phyloP scores from a whole-genome alignment of 2,888 invertebrate genomes.

The Scaeva pyrastri region DNA sequence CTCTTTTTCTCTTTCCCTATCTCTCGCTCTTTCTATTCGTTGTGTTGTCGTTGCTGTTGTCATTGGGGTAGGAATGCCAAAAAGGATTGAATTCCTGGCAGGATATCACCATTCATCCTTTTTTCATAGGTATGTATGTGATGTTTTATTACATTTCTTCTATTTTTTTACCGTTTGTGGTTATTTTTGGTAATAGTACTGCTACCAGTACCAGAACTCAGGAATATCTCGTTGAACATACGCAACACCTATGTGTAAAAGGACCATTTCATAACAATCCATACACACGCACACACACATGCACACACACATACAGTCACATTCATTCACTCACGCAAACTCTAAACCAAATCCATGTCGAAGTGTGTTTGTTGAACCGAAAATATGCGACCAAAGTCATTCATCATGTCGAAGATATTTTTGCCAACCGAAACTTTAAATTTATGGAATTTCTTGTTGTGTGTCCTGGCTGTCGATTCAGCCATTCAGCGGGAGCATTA shows the following conservation, averaged over 20 bases:
- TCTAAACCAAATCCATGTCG: neutral
- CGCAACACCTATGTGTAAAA: conserved; percentile 4
- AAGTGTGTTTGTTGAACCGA: conserved; percentile 62
- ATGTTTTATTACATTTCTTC: conserved; percentile 19
- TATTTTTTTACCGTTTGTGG: neutral
- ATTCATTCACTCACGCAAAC: conserved; percentile 1
- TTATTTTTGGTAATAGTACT: neutral
- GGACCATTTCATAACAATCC: conserved; percentile 6
- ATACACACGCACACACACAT: conserved; percentile 39
- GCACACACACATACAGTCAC: conserved; percentile 10
- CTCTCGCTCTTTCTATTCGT: no score
- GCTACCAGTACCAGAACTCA: neutral
- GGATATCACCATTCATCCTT: conserved; percentile 60
- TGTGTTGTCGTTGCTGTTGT: neutral
- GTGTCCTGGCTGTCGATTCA: conserved; percentile 63
- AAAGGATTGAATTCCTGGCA: conserved; percentile 65
- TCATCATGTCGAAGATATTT: conserved; percentile 76
- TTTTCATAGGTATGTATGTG: neutral
- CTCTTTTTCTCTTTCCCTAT: no score
- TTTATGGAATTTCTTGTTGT: conserved; percentile 75
- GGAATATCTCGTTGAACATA: conserved; percentile 30
- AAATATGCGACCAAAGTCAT: conserved; percentile 75
- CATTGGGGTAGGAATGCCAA: conserved; percentile 36
- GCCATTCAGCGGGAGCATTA: conserved; percentile 11
- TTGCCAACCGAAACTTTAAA: conserved; percentile 66